phyloP scores from a whole-genome alignment of 2,797 vertebrate species.

The Lindbergichthys nudifrons region DNA sequence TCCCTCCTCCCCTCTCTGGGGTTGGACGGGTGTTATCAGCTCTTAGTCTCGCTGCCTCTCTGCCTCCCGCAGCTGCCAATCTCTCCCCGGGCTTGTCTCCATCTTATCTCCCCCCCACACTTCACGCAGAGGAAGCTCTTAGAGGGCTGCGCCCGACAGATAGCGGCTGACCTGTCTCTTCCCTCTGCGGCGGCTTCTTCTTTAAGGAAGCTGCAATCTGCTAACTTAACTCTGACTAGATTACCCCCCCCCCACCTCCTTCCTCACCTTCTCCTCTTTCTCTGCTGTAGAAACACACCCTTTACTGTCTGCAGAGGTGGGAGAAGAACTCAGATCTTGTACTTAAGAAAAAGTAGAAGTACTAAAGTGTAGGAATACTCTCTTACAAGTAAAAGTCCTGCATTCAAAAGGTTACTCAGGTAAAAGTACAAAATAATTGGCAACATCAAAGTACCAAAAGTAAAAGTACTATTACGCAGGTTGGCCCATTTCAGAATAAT shows the following conservation, averaged over 20 bases:
- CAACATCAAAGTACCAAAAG: no score
- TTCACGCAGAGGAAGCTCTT: slow-evolving; percentile 68
- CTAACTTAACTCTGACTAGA: slow-evolving; percentile 47
- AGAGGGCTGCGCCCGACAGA: slow-evolving; percentile 66
- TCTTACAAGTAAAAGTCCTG: no score
- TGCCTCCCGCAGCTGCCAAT: slow-evolving; percentile 53
- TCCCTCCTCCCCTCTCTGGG: slow-evolving; percentile 24
- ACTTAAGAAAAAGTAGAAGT: no score
- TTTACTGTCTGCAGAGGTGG: no score
- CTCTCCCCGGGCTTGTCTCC: slow-evolving; percentile 62
- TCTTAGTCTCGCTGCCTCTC: slow-evolving; percentile 47
- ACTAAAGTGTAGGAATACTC: no score
- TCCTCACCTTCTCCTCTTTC: no score
- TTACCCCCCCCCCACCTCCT: not conserved
- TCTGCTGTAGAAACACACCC: no score
- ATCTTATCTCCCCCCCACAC: slow-evolving; percentile 70
- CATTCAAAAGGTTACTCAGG: no score
- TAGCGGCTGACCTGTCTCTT: slow-evolving; percentile 65
- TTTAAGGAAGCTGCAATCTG: slow-evolving; percentile 41
- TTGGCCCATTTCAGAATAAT: no score
- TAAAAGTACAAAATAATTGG: no score
- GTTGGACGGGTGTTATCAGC: slow-evolving; percentile 56
- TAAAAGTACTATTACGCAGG: no score
- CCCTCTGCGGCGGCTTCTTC: slow-evolving; percentile 46
- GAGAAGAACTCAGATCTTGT: no score